A percentile compares a stretch with the other conserved stretches of the same genome.
Evolutionary conservation across 2,113 vertebrate species (phyloP).

Genomic region (Cololabis saira): DNA sequence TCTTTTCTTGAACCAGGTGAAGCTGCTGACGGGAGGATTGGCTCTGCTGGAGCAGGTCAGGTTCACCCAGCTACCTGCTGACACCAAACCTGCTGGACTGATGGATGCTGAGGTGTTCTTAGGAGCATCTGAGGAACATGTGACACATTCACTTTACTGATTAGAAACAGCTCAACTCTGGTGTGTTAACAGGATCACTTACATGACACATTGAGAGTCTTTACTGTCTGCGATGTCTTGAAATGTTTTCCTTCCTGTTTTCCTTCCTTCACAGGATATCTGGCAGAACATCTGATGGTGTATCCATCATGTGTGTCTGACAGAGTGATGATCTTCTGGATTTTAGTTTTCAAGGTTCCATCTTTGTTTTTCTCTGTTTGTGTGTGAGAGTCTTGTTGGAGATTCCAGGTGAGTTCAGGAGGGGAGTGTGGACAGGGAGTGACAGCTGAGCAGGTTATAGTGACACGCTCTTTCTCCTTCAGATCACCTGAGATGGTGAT

Average conservation of each 20-base stretch:
- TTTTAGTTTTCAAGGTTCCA: conserved; percentile 13
- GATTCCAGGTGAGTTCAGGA: conserved; percentile 19
- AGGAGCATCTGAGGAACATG: conserved; percentile 42
- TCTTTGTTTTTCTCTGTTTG: conserved; percentile 1
- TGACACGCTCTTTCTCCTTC: conserved; percentile 17
- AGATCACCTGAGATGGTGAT: conserved; percentile 18
- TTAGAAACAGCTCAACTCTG: neutral
- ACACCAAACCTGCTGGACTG: conserved; percentile 7
- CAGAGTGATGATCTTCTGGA: conserved; percentile 20
- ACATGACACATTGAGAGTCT: conserved; percentile 7
- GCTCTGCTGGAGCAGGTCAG: conserved; percentile 63
- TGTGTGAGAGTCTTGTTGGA: conserved; percentile 8
- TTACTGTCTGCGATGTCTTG: neutral
- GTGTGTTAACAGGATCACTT: conserved; percentile 5
- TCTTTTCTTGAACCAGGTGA: conserved; percentile 55
- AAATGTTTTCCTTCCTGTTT: neutral
- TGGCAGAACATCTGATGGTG: conserved; percentile 15
- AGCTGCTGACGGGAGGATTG: conserved; percentile 47
- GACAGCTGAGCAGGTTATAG: conserved; percentile 21
- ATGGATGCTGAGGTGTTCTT: conserved; percentile 27
- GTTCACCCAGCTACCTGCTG: conserved; percentile 19
- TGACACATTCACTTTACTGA: conserved; percentile 4
- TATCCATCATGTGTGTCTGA: conserved; percentile 15
- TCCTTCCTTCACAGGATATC: conserved; percentile 1
- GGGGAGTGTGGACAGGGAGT: conserved; percentile 21